Evolutionary conservation across 64 coral and sea anemone genomes (phyloP).

Genomic region (Exaiptasia diaphana): DNA sequence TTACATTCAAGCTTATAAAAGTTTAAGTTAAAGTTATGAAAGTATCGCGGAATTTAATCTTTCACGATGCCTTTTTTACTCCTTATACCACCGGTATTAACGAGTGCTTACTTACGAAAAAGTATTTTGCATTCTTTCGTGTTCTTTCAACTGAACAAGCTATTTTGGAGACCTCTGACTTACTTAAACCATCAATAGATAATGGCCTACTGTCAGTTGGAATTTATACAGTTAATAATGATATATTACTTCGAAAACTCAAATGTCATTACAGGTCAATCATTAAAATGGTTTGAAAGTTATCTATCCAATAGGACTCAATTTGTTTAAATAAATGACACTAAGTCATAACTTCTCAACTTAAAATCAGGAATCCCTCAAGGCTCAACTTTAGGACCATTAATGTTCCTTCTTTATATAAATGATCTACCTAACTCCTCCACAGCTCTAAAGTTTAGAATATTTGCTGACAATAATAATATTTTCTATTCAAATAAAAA

Average conservation of each 20-base stretch:
- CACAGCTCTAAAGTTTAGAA: background rate
- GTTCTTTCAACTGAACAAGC: constrained; percentile 17
- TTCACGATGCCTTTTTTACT: no score
- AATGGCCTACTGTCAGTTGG: constrained; percentile 15
- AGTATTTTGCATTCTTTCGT: background rate
- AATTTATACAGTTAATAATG: constrained; percentile 6
- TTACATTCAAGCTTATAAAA: no score
- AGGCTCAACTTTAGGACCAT: constrained; percentile 1
- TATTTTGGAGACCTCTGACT: constrained; percentile 16
- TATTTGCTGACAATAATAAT: constrained; percentile 38
- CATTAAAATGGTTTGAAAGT: constrained; percentile 11
- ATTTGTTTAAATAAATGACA: constrained; percentile 7
- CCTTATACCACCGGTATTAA: no score
- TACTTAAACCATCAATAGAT: constrained; percentile 29
- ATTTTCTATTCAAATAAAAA: constrained; percentile 23
- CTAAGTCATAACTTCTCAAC: background rate
- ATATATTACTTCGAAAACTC: constrained; percentile 16
- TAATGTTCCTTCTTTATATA: constrained; percentile 32
- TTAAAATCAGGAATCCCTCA: constrained; percentile 24
- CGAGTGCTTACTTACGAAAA: no score
- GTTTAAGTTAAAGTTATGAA: no score
- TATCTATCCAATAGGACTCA: constrained; percentile 25
- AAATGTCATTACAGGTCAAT: constrained; percentile 7
- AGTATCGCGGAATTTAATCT: no score
- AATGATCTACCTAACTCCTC: constrained; percentile 5